A percentile compares a stretch with the other conserved stretches of the same genome.
These are phyloP conservation scores for Corythornis cristatus DNA, from an alignment of 2,113 vertebrate species.

Conservation along the genomic window DNA sequence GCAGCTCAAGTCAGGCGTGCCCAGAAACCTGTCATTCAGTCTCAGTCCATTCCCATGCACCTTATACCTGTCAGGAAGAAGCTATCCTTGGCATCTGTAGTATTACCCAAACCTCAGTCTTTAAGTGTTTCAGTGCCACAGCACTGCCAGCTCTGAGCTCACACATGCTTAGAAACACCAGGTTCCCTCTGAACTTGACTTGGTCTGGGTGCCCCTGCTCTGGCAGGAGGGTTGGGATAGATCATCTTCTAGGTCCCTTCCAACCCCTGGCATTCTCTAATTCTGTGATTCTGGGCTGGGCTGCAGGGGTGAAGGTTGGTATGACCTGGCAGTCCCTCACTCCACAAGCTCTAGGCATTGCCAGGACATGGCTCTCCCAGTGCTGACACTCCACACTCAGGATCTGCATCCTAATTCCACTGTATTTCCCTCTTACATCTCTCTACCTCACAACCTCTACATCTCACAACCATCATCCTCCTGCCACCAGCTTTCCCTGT, in stretches of 20 bases:
- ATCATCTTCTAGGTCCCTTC: no score
- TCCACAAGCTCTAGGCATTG: not conserved
- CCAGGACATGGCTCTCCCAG: not conserved
- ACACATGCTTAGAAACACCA: not conserved
- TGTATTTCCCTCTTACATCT: not conserved
- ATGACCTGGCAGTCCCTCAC: not conserved
- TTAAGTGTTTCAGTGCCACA: conserved; percentile 9
- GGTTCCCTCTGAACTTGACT: not conserved
- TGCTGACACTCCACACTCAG: not conserved
- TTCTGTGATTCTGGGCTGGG: not conserved
- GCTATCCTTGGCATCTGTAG: not conserved
- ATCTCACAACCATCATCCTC: not conserved
- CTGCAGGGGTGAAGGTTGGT: not conserved
- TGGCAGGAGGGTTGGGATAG: no score
- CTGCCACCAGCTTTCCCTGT: not conserved
- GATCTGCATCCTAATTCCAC: not conserved
- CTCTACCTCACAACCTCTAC: no score
- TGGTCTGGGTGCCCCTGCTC: no score
- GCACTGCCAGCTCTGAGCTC: not conserved
- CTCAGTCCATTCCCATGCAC: not conserved
- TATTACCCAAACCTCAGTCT: not conserved
- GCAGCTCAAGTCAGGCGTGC: not conserved
- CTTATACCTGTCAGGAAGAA: not conserved
- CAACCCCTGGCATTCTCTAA: no score
- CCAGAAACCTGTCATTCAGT: not conserved